Percentiles rank a stretch among this genome's conserved stretches.
phyloP scores from a whole-genome alignment of 2,113 vertebrate species.

The Poicephalus meyeri region DNA sequence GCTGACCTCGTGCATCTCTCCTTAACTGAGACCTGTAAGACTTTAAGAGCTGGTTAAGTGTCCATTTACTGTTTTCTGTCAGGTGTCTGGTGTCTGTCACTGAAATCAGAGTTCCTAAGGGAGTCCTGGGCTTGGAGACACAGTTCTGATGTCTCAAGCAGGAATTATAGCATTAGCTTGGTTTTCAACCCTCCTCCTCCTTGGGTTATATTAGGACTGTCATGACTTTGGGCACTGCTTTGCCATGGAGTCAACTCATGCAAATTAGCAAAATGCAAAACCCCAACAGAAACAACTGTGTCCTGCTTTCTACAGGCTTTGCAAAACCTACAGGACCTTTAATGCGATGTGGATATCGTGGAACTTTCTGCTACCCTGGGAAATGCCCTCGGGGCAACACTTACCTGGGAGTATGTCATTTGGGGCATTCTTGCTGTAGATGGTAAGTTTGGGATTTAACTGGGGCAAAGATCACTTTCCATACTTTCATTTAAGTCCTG shows the following conservation, averaged over 20 bases:
- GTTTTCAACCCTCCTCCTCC: neutral
- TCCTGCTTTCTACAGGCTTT: neutral
- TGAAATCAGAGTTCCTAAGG: neutral
- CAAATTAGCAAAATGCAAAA: neutral
- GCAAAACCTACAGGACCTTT: neutral
- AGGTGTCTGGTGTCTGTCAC: neutral
- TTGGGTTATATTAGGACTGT: neutral
- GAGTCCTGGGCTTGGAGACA: neutral
- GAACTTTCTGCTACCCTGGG: slow-evolving; percentile 41
- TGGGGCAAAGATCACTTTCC: neutral
- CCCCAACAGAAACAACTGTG: neutral
- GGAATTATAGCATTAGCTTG: neutral
- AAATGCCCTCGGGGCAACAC: neutral
- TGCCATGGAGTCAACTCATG: neutral
- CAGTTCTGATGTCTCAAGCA: neutral
- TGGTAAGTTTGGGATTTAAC: slow-evolving; percentile 19
- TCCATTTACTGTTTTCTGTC: neutral
- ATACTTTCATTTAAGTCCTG: neutral
- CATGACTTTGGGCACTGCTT: neutral
- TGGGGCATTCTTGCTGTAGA: neutral
- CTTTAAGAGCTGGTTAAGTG: neutral
- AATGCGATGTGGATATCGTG: slow-evolving; percentile 37
- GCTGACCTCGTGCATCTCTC: neutral
- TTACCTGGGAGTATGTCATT: neutral
- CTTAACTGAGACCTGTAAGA: neutral